phyloP scores from a whole-genome alignment of 2,888 invertebrate species.

The Tolmerus cingulatus region DNA sequence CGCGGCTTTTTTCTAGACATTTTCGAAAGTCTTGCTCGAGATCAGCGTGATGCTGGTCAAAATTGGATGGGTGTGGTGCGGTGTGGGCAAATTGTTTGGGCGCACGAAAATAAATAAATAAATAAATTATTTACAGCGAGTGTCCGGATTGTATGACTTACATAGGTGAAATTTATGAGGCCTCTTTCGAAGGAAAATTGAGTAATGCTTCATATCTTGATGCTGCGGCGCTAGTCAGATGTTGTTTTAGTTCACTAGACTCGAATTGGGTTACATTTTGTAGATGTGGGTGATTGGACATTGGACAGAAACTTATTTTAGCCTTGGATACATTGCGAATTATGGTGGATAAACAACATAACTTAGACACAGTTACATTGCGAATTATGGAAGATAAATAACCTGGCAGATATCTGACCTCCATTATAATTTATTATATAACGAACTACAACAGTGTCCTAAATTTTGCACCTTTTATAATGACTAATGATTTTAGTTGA shows the following conservation, averaged over 20 bases:
- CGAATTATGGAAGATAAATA: neutral
- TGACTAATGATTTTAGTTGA: neutral
- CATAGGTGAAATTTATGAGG: neutral
- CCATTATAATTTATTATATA: neutral
- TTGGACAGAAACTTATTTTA: neutral
- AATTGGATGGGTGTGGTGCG: neutral
- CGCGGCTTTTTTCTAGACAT: neutral
- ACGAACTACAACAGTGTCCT: neutral
- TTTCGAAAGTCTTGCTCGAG: neutral
- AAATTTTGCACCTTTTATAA: neutral
- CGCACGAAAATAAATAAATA: neutral
- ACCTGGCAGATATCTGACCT: neutral
- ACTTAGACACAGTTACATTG: neutral
- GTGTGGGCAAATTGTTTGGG: neutral
- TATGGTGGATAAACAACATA: neutral
- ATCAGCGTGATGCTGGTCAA: neutral
- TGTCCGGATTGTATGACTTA: neutral
- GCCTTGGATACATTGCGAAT: neutral
- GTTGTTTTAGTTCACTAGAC: neutral
- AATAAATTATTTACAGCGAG: neutral
- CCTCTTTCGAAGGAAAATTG: neutral
- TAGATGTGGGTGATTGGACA: neutral
- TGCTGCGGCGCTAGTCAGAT: neutral
- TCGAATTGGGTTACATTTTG: neutral
- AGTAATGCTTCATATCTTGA: neutral